Conservation (phyloP, 2,113 vertebrate species). For the Jacana jacana region DNA sequence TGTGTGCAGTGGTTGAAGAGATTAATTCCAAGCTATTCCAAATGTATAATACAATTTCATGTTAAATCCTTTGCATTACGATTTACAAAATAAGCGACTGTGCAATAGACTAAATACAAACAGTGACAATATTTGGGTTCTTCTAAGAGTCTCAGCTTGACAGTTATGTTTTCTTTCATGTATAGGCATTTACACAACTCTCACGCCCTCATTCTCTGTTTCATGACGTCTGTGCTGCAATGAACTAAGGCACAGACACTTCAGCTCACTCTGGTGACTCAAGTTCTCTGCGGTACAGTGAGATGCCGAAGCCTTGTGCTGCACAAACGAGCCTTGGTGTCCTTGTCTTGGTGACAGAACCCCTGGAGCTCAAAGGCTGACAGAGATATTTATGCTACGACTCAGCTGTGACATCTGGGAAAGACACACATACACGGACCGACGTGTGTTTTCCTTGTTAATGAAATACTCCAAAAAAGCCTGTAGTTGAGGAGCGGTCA, state of each 20-base stretch:
- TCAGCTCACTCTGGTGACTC: background rate
- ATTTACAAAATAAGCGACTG: background rate
- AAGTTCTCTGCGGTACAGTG: background rate
- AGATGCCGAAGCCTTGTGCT: background rate
- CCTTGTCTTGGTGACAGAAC: background rate
- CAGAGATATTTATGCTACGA: background rate
- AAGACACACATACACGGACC: background rate
- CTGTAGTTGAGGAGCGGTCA: background rate
- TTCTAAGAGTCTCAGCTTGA: background rate
- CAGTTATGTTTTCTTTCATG: background rate
- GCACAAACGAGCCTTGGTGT: background rate
- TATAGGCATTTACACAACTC: background rate
- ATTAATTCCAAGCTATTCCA: background rate
- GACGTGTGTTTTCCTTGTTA: background rate
- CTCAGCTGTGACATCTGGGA: background rate
- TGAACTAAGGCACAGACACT: background rate
- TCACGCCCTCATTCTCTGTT: background rate
- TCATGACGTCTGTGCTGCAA: background rate
- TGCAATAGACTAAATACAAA: background rate
- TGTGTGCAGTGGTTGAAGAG: background rate
- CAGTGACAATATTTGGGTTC: background rate
- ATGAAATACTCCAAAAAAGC: background rate
- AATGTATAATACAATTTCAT: background rate
- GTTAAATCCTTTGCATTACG: background rate
- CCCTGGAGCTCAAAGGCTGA: background rate